Base-by-base conservation (phyloP, 2,888 invertebrate genomes). In the Caenorhabditis macrosperma region DNA sequence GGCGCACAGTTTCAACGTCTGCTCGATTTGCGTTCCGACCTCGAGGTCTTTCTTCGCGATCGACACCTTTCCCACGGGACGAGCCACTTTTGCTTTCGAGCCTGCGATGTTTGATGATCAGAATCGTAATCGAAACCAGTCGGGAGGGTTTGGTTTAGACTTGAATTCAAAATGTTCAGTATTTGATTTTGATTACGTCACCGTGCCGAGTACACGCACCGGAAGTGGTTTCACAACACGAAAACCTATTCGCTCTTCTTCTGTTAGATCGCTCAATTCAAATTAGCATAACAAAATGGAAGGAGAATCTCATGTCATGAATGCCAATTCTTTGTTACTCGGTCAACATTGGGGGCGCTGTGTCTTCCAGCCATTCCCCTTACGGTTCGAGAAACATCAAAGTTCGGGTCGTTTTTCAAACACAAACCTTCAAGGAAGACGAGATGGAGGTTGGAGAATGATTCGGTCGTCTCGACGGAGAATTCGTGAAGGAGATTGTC, bases 61-160 rank as follows among this genome's bases (percentile, higher is more conserved):
- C 12, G 81, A 67, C 38, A 81, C 76, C 48, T 77, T 81, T 71
- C 81, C 81, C 54, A 81, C 76, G 35, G 81, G 81, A 59, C 81
- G 76, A 68, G 81, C 81, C 54, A 81, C 81, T 72, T 77, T 81
- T 50, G 81, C 69, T 46, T 75, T 75, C 20, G 79, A 80, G 17
- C 79, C 79, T 80, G 79, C 24, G 59, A 76, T 76, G 63, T 63
- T 63, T 76, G 57, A 68, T 57, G 50, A 26, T 75, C 7, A 41
- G 59, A 50, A 38, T 66, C 28, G 30, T 38, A 26, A 35, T 6
- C 22, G 57, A 55, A 55, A 69, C 30, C 38, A 46, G 48, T 59
- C 48, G 60, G 60, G 41, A 44, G 54, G 38, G 38, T 48, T 26
- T 35, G 24, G 9, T 28, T 3, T 38, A 15, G 38, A 46, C 5